Base-by-base conservation (phyloP, 2,113 vertebrate species). In the Acanthisitta chloris region DNA sequence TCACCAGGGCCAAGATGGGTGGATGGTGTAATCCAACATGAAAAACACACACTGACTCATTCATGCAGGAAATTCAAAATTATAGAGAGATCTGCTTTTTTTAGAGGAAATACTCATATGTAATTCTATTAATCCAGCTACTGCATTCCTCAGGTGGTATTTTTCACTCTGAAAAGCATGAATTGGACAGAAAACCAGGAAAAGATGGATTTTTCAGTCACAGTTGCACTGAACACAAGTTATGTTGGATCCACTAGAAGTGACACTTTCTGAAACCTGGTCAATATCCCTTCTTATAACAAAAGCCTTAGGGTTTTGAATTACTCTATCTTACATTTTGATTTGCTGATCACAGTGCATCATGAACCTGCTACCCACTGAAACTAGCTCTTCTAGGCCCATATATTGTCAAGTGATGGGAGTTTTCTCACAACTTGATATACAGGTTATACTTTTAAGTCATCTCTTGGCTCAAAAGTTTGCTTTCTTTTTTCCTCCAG, bases 51-150 rank as follows among this genome's bases (percentile, higher is more conserved):
- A 21, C 8, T 1, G 5, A 55, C 18, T 81, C 21, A 54, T 45
- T 81, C 18, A 51, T 38, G 33, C 17, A 74, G 4, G 33, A 38
- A 79, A 85, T 71, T 51, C 19, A 78, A 73, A 79, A 78, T 29
- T 0, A 52, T 52, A 40, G 0, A 57, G 25, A 86, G 5, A 69
- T 28, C 36, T 69, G 17, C 0, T 1, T 83, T 1, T 83, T 84
- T 46, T 54, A 66, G 51, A 79, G 52, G 34, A 79, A 78, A 40
- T 25, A 90, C 6, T 51, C 18, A 21, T 23, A 23, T 34, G 4
- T 72, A 77, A n/a, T 77, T 77, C 31, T 17, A 20, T 7, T 36
- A 81, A 51, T 64, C n/a, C 19, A 51, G 28, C 64, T 83, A 36
- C 40, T 81, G 46, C 49, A 43, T 78, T 73, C 31, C 49, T 59